Evolutionary conservation across 2,113 vertebrate species (phyloP).

Genomic region (Phaethon lepturus): DNA sequence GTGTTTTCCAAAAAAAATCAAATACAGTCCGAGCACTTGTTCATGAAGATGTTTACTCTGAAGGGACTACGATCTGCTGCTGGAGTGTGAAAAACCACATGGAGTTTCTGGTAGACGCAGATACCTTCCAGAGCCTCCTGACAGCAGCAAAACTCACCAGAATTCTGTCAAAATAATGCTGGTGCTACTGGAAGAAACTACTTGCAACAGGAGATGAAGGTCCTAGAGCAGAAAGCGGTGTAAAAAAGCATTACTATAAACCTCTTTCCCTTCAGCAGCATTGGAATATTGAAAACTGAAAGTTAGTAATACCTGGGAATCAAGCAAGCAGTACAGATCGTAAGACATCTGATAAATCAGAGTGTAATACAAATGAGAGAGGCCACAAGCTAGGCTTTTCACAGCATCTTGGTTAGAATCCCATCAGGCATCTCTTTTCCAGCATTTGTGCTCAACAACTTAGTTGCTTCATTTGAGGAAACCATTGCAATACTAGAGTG

Average conservation of each 20-base stretch:
- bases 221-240: background rate
- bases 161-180: background rate
- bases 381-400: background rate
- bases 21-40: background rate
- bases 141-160: background rate
- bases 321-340: fast-evolving
- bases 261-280: background rate
- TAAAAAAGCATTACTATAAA: background rate
- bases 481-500: background rate
- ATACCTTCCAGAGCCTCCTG: background rate
- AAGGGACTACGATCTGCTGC: background rate
- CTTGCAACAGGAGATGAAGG: background rate
- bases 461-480: background rate
- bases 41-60: background rate
- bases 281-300: background rate
- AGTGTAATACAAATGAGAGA: background rate
- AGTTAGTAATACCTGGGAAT: background rate
- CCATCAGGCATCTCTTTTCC: background rate
- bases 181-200: background rate
- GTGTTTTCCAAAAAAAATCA: background rate
- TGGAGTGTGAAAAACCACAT: background rate
- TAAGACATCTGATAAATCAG: background rate
- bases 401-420: background rate
- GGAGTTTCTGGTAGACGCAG: background rate
- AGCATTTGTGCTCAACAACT: background rate